Evolutionary conservation across 92 coral and sea anemone species (phyloP), one percentile per base, ranked within the genome.

Genomic region (Plumapathes pennacea): DNA sequence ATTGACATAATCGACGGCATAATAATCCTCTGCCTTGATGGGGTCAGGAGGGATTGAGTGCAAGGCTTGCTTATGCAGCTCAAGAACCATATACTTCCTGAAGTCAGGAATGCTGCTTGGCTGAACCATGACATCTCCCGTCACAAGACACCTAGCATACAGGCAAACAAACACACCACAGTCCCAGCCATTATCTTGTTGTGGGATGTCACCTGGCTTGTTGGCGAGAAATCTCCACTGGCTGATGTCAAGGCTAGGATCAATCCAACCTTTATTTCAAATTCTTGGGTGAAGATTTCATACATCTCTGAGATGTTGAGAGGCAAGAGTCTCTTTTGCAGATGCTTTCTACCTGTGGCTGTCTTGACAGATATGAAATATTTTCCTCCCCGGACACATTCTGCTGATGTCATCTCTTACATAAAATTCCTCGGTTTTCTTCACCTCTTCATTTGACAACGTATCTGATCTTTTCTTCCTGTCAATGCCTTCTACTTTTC

Each of bases 381-480:
- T n/a, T n/a, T 76, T 76, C 64, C 41, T 76, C 29, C 64, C 83
- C 13, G 71, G 83, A 13, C 50, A 70, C 83, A 76, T 67, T 51
- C 64, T 76, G 46, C 83, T 57, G 3, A 76, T 61, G 72, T 75
- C 75, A 65, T 65, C 69, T 32, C 76, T 76, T 21, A 58, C n/a
- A 57, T 60, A 77, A 33, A 77, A 68, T 10, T 60, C 15, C 48
- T 69, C 20, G 27, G 60, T 40, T 57, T 56, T 14, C 46, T 53
- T 44, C 23, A 69, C 46, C n/a, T 46, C 54, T 37, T 77, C 60
- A 42, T 51, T 60, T 32, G 84, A 33, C 10, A 60, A 50, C 40
- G 84, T 67, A 67, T 67, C 76, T 50, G 67, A 46, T 76, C 83
- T 59, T 58, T 67, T 76, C 57, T 76, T 67, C 38, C 83, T 76